These are phyloP conservation scores for Craterocephalus amniculus DNA, from an alignment of 2,797 vertebrate species.

Conservation along the genomic window DNA sequence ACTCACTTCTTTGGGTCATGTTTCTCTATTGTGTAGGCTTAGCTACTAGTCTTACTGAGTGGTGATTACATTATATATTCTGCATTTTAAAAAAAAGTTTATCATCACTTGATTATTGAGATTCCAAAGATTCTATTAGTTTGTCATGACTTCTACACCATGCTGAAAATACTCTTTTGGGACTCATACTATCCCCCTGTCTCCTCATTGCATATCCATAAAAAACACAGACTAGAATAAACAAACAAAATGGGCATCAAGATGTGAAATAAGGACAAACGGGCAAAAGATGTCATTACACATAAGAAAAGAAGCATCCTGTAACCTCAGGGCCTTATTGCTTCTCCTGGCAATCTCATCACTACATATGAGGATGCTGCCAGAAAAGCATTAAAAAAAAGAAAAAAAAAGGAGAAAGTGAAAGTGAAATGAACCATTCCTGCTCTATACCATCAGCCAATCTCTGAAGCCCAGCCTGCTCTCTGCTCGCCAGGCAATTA, in stretches of 20 bases:
- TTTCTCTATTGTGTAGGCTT: background rate
- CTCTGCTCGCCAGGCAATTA: slow-evolving; percentile 79
- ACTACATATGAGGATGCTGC: slow-evolving; percentile 69
- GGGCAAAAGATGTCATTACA: slow-evolving; percentile 48
- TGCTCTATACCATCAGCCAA: slow-evolving; percentile 64
- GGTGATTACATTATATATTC: background rate
- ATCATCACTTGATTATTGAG: background rate
- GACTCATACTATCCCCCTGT: background rate
- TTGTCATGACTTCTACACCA: background rate
- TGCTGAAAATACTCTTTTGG: background rate
- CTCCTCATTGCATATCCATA: background rate
- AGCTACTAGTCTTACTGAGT: too few relatives aligned
- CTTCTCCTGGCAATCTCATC: slow-evolving; percentile 64
- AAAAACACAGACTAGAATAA: slow-evolving; percentile 4
- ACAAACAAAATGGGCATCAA: slow-evolving; percentile 1
- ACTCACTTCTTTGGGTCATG: background rate
- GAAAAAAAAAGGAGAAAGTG: slow-evolving; percentile 19
- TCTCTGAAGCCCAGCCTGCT: slow-evolving; percentile 71
- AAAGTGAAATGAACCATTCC: slow-evolving; percentile 47
- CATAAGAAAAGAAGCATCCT: slow-evolving; percentile 36
- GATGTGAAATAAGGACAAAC: slow-evolving; percentile 43
- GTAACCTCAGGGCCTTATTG: slow-evolving; percentile 56
- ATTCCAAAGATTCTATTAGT: background rate
- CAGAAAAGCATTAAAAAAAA: slow-evolving; percentile 34
- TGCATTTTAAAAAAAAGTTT: background rate